Evolutionary conservation across 1,140 invertebrate genomes (phyloP).

Genomic region (Papilio dardanus): DNA sequence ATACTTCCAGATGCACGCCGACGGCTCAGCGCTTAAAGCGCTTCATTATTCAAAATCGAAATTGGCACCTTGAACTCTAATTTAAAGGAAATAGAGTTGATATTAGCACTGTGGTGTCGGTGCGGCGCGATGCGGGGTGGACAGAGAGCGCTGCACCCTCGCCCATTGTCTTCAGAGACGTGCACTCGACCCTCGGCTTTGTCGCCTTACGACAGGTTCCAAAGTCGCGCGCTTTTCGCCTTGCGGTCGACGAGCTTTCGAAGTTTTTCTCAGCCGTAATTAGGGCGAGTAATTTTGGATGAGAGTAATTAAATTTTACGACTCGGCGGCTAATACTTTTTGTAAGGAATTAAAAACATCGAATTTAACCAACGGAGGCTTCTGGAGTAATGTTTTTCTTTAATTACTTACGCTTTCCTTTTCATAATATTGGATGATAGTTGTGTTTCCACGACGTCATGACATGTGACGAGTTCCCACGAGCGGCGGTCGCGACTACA

Average conservation of each 20-base stretch:
- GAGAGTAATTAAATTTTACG: constrained; percentile 33
- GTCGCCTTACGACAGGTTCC: neutral
- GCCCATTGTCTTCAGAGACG: neutral
- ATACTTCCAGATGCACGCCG: neutral
- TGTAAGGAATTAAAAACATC: constrained; percentile 3
- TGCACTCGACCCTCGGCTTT: neutral
- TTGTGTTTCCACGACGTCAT: too few species aligned
- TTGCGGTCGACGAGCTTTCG: constrained; percentile 14
- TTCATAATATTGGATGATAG: neutral
- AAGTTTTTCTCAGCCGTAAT: constrained; percentile 27
- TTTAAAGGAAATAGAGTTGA: neutral
- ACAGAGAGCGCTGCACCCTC: neutral
- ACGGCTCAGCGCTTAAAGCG: neutral
- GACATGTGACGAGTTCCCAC: too few species aligned
- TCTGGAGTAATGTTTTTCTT: neutral
- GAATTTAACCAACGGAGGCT: neutral
- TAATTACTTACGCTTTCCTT: neutral
- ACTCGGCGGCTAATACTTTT: constrained; percentile 27
- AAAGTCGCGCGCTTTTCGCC: neutral
- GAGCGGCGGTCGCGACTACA: too few species aligned
- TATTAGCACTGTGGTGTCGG: neutral
- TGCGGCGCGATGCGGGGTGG: neutral
- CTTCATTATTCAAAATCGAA: neutral
- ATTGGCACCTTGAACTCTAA: neutral
- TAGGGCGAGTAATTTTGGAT: constrained; percentile 32